Conservation (phyloP, 2,888 invertebrate genomes). For the Acleris laterana region DNA sequence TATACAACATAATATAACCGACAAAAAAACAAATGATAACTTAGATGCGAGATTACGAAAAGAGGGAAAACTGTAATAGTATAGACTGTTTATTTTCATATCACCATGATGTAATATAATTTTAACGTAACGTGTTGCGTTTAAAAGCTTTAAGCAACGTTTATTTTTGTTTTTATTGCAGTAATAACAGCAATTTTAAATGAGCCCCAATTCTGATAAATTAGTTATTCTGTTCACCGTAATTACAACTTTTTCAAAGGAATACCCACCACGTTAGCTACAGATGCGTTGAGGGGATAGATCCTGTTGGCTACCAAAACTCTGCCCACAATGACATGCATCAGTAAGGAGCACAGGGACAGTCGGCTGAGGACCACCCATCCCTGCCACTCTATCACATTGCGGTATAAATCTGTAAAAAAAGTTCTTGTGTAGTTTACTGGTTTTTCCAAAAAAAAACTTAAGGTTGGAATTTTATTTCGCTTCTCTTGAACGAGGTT, state of each 20-base stretch:
- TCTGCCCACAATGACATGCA: slow-evolving; percentile 32
- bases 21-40: not conserved
- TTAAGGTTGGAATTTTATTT: too few relatives aligned
- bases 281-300: slow-evolving; percentile 32
- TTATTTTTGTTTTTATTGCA: too few relatives aligned
- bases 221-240: too few relatives aligned
- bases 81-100: too few relatives aligned
- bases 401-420: slow-evolving; percentile 28
- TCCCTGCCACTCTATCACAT: slow-evolving; percentile 34
- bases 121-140: too few relatives aligned
- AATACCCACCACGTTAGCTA: slow-evolving; percentile 26
- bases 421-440: not conserved
- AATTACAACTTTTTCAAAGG: not conserved
- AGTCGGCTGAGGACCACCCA: slow-evolving; percentile 36
- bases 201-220: too few relatives aligned
- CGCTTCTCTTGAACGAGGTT: not conserved
- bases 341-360: slow-evolving; percentile 28
- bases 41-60: not conserved
- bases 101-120: too few relatives aligned
- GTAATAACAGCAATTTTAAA: too few relatives aligned
- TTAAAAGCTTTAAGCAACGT: too few relatives aligned
- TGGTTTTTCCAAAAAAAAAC: too few relatives aligned
- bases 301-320: slow-evolving; percentile 22
- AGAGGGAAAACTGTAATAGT: too few relatives aligned
- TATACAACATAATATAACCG: too few relatives aligned